Base-by-base conservation (phyloP, 2,888 invertebrate species). In the Eristalis pertinax region DNA sequence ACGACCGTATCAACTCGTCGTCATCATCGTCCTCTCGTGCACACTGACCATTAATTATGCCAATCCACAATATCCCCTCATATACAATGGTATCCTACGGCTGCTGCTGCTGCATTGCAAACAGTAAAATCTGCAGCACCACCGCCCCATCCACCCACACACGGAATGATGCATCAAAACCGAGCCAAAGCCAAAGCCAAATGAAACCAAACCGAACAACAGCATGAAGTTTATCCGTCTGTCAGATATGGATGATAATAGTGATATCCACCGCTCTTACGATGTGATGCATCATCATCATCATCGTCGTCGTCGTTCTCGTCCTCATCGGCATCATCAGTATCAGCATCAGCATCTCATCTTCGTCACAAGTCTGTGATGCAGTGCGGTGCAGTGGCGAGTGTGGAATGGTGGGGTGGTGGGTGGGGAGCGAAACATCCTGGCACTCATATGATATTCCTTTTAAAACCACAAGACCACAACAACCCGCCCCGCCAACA, bases 11-110 rank as follows among this genome's bases (percentile, higher is more conserved):
- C 15, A 41, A 22, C 29, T 63, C 22, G 38, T 41, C 26, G 38
- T 74, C 65, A 5, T 82, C 65, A 56, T 43, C 75, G 35, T 68
- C 50, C 50, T 19, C 50, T 50, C 67, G 62, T 67, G 79, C 84
- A 87, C 72, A 87, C 72, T 87, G 87, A 84, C 87, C 87, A 84
- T 87, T 87, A 87, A 84, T 84, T 87, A 80, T 87, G 69, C 79
- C 87, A 80, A 84, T 87, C 73, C 73, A 87, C 84, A 73, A 80
- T 79, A 76, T 65, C 70, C 73, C 56, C 72, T 26, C 32, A 50
- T 19, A 69, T 43, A 77, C 72, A 69, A 81, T 24, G 76, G 67
- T 43, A 60, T 74, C 70, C 58, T 62, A 63, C 62, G 41, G 43
- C 13, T 60, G 35, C 68, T 74, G 43, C 13, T 60, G 35, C 68